These are phyloP conservation scores for Anneissia japonica DNA, from an alignment of 35 echinoderm and acorn worm genomes.

Conservation along the genomic window DNA sequence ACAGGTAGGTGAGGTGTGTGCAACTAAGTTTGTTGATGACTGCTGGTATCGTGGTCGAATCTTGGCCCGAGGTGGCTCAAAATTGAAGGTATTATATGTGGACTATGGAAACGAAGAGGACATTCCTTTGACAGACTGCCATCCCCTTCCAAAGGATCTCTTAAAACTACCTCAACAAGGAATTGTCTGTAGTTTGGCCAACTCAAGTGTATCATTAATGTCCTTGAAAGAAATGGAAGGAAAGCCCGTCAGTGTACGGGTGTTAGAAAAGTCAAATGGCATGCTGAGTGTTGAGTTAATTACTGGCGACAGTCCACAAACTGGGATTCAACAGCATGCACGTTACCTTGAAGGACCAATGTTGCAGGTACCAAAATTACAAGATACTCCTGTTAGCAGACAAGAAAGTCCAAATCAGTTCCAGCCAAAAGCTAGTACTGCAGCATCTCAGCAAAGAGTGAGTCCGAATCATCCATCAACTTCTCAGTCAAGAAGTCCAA, in stretches of 20 bases:
- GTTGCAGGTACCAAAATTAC: too few species aligned
- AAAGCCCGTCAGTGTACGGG: background rate
- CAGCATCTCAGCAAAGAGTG: background rate
- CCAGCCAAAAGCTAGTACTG: background rate
- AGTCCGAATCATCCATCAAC: too few species aligned
- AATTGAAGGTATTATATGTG: background rate
- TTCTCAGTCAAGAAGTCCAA: background rate
- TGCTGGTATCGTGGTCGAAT: background rate
- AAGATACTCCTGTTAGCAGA: background rate
- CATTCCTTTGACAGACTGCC: background rate
- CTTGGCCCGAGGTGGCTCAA: background rate
- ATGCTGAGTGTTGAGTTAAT: background rate
- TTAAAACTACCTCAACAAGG: background rate
- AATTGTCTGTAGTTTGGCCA: background rate
- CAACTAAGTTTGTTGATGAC: background rate
- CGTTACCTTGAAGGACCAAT: too few species aligned
- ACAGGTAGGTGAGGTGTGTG: background rate
- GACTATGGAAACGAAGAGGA: background rate
- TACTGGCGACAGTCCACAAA: background rate
- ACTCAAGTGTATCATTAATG: background rate
- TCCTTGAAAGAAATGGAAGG: background rate
- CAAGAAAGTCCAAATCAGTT: background rate
- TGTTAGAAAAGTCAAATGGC: background rate
- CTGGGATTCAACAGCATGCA: background rate
- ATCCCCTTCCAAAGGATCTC: background rate